Evolutionary conservation across 2,888 invertebrate genomes (phyloP).

Genomic region (Caenorhabditis imperialis): DNA sequence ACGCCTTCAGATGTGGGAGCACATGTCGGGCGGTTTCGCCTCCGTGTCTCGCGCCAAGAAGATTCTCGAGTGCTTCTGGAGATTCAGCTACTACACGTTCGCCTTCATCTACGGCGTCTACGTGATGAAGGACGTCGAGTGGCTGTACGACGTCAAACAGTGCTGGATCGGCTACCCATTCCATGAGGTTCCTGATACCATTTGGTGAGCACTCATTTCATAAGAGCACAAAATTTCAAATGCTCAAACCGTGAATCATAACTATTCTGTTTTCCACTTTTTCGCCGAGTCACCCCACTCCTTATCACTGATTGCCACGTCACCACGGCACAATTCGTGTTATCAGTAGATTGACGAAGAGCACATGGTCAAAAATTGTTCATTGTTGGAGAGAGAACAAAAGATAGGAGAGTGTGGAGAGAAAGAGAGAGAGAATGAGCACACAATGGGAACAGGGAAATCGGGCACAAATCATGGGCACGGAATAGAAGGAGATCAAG

Average conservation of each 20-base stretch:
- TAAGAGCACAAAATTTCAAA: neutral
- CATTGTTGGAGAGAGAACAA: conserved; percentile 1
- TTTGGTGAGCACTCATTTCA: conserved; percentile 63
- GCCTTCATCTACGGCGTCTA: conserved; percentile 72
- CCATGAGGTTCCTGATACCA: conserved; percentile 62
- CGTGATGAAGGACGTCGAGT: conserved; percentile 74
- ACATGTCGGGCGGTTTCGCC: conserved; percentile 73
- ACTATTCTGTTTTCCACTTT: neutral
- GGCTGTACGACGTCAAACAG: conserved; percentile 78
- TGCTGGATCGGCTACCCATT: conserved; percentile 74
- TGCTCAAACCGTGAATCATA: neutral
- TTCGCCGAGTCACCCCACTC: neutral
- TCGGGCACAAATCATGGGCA: conserved; percentile 10
- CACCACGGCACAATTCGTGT: conserved; percentile 8
- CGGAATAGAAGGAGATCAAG: too few species aligned
- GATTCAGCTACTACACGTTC: conserved; percentile 68
- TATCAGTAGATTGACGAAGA: too few species aligned
- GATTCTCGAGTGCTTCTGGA: conserved; percentile 74
- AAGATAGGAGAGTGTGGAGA: neutral
- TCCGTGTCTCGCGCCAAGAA: conserved; percentile 67
- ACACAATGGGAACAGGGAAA: neutral
- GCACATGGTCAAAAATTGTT: neutral
- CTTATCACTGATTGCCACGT: conserved; percentile 16
- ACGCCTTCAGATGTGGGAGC: conserved; percentile 61
- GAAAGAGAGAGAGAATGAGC: neutral